phyloP scores from a whole-genome alignment of 2,888 invertebrate genomes.

The Rotaria socialis region DNA sequence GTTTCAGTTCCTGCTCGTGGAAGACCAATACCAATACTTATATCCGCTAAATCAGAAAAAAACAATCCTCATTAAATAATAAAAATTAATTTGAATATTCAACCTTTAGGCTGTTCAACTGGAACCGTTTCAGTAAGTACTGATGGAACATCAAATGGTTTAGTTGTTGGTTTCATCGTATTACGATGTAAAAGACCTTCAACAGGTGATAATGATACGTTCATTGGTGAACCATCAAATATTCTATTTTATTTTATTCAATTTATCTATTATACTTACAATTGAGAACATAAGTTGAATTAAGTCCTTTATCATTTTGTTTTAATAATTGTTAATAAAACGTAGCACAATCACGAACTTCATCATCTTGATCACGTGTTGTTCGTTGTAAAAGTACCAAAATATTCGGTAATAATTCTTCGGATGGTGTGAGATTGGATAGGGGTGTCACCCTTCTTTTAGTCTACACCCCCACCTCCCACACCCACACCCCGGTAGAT shows the following conservation, averaged over 20 bases:
- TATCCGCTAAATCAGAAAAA: not conserved
- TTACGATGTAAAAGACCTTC: slow-evolving; percentile 69
- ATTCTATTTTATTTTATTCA: too few relatives aligned
- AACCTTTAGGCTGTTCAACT: slow-evolving; percentile 38
- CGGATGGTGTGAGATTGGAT: slow-evolving; percentile 70
- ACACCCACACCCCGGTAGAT: too few relatives aligned
- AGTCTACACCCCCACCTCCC: too few relatives aligned
- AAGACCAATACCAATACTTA: not conserved
- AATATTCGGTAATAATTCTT: slow-evolving; percentile 61
- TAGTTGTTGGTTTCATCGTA: slow-evolving; percentile 68
- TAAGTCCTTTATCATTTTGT: slow-evolving; percentile 57
- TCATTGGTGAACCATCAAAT: not conserved
- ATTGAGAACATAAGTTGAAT: slow-evolving; percentile 50
- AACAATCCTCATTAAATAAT: not conserved
- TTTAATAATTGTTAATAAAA: slow-evolving; percentile 74
- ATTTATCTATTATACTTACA: too few relatives aligned
- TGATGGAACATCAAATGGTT: slow-evolving; percentile 57
- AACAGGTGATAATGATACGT: not conserved
- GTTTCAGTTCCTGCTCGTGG: not conserved
- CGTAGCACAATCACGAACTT: slow-evolving; percentile 65
- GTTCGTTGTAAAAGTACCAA: slow-evolving; percentile 63
- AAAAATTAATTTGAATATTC: not conserved
- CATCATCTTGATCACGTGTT: slow-evolving; percentile 87
- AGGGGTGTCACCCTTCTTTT: too few relatives aligned
- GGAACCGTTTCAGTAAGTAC: slow-evolving; percentile 50